Evolutionary conservation across 1,140 invertebrate genomes (phyloP), one percentile per base, ranked within the genome.

Genomic region (Drosophila tropicalis): DNA sequence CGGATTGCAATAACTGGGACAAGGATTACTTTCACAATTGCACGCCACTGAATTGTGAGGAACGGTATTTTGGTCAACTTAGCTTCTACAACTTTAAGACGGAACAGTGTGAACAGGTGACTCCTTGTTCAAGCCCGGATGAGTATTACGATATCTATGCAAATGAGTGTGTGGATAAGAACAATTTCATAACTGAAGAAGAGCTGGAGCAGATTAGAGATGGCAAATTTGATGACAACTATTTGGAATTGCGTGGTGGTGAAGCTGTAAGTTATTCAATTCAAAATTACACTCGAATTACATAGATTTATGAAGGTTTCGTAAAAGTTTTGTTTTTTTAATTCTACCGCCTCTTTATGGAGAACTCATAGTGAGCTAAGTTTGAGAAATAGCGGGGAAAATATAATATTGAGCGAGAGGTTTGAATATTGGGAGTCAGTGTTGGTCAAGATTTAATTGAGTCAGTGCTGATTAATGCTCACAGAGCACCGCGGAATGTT

Each of bases 1-100:
- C n/a, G 15, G 72, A 90, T 39, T 91, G 90, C 40, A 66, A 62
- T 0, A 91, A 81, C 67, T 92, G 84, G 84, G 91, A 91, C 61
- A 68, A 79, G 40, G 70, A 91, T 32, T 91, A 91, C 32, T 67
- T 91, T 0, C 55, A 56, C 1, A 90, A 91, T 40, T 91, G 91
- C 60, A 81, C 71, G 5, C 91, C 91, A 0, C 60, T 90, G 0
- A 75, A 90, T 29, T 91, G 91, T 68, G 85, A 91, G 63, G 85
- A 90, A 54, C 89, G 81, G 0, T 91, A 91, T 41, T 91, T 91
- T 65, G 91, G 91, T 0, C 56, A 77, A 22, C 82, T 85, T 1
- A 91, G 70, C 63, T 91, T 76, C 60, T 91, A 81, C 57, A 91
- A 91, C 68, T 7, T 17, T 6, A 56, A 41, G 2, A 63, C 77